phyloP scores from a whole-genome alignment of 2,888 invertebrate genomes.

The Hemithea aestivaria region DNA sequence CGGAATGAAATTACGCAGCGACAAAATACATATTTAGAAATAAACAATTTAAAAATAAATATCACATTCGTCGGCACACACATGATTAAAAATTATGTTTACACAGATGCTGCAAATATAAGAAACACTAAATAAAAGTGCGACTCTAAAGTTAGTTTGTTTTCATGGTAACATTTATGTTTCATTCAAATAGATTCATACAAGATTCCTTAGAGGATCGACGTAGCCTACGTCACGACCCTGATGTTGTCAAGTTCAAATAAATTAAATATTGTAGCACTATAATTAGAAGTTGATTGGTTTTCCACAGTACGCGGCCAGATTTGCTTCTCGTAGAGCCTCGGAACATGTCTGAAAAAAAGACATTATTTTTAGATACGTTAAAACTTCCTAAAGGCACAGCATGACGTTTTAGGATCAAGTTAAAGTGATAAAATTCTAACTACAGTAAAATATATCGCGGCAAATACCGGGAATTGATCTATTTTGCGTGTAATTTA shows the following conservation, averaged over 20 bases:
- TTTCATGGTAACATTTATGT: constrained; percentile 15
- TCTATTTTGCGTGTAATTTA: too few species aligned
- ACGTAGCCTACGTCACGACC: constrained; percentile 34
- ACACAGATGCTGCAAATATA: constrained; percentile 1
- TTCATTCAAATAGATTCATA: constrained; percentile 62
- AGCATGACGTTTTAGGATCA: too few species aligned
- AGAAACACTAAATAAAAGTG: too few species aligned
- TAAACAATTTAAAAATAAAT: constrained; percentile 35
- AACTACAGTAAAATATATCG: too few species aligned
- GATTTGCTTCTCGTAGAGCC: constrained; percentile 97
- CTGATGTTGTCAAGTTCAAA: constrained; percentile 33
- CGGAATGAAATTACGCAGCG: constrained; percentile 48
- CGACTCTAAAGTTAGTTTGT: constrained; percentile 6
- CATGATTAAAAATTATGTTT: constrained; percentile 25
- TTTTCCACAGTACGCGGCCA: constrained; percentile 97
- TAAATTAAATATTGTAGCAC: constrained; percentile 36
- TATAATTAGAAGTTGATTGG: constrained; percentile 93
- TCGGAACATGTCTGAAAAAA: constrained; percentile 94
- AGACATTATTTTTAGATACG: constrained; percentile 1
- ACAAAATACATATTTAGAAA: constrained; percentile 32
- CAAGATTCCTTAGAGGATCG: constrained; percentile 57
- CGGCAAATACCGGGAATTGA: too few species aligned
- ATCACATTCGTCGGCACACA: constrained; percentile 32
- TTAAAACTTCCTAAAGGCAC: too few species aligned
- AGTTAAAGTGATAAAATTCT: too few species aligned